Conservation (phyloP, 1,140 invertebrate genomes). For the Neodiprion lecontei region DNA sequence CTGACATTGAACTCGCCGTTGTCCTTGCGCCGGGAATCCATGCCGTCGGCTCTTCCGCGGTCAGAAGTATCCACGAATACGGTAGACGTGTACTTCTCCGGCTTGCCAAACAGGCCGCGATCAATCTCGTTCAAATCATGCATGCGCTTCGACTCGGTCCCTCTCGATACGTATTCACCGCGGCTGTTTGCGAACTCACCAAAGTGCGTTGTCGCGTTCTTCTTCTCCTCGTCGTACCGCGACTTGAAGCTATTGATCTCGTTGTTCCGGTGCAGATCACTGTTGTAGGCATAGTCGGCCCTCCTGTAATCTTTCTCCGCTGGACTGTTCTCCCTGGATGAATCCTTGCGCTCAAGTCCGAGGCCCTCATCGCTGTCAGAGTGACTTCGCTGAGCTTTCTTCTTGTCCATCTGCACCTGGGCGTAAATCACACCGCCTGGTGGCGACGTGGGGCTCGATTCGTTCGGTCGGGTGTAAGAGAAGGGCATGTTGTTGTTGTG, state of each 20-base stretch:
- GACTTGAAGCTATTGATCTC: slow-evolving; percentile 53
- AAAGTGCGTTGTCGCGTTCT: slow-evolving; percentile 34
- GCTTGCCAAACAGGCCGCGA: slow-evolving; percentile 44
- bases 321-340: slow-evolving; percentile 56
- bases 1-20: slow-evolving; percentile 41
- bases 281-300: slow-evolving; percentile 47
- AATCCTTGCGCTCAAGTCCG: slow-evolving; percentile 69
- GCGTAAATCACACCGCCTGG: slow-evolving; percentile 72
- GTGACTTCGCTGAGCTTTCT: slow-evolving; percentile 61
- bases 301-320: slow-evolving; percentile 55
- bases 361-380: slow-evolving; percentile 80
- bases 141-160: slow-evolving; percentile 32
- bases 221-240: slow-evolving; percentile 42
- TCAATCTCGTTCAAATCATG: slow-evolving; percentile 50
- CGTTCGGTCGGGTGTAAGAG: slow-evolving; percentile 72
- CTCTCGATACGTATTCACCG: slow-evolving; percentile 34
- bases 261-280: slow-evolving; percentile 48
- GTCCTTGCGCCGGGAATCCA: slow-evolving; percentile 67
- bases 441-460: slow-evolving; percentile 35
- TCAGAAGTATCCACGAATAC: slow-evolving; percentile 63
- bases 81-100: slow-evolving; percentile 54
- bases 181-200: slow-evolving; percentile 34
- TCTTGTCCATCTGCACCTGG: slow-evolving; percentile 72
- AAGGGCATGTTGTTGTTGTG: slow-evolving; percentile 79
- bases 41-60: slow-evolving; percentile 71